These are phyloP conservation scores for Ips nitidus DNA, from an alignment of 1,140 invertebrate species.

Conservation along the genomic window DNA sequence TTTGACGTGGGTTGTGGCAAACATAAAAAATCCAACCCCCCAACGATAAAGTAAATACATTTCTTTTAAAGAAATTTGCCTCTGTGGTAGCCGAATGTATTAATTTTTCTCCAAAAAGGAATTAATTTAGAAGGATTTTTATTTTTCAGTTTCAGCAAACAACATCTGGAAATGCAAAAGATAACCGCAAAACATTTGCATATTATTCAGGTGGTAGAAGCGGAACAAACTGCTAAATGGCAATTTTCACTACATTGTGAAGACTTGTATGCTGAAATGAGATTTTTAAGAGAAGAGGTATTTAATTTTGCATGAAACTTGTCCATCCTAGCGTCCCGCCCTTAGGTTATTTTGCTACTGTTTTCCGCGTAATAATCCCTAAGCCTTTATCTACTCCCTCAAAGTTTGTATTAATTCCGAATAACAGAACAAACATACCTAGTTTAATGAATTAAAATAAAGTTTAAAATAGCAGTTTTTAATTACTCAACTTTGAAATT, in stretches of 20 bases:
- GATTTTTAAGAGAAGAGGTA: conserved; percentile 87
- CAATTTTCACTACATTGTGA: conserved; percentile 93
- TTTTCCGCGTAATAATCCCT: background rate
- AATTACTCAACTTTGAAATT: background rate
- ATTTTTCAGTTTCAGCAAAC: conserved; percentile 81
- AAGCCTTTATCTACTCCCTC: background rate
- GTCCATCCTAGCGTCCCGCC: background rate
- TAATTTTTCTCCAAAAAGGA: too few species aligned
- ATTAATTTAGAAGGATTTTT: background rate
- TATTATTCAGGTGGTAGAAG: conserved; percentile 88
- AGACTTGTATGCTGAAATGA: conserved; percentile 84
- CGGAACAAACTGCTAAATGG: conserved; percentile 90
- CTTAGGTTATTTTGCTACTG: too few species aligned
- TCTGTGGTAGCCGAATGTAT: too few species aligned
- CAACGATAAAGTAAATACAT: too few species aligned
- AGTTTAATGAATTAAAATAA: too few species aligned
- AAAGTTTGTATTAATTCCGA: too few species aligned
- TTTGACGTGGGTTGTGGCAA: too few species aligned
- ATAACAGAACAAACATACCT: too few species aligned
- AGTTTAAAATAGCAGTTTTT: too few species aligned
- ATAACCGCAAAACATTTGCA: conserved; percentile 92
- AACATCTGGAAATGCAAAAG: conserved; percentile 88
- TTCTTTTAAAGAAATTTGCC: too few species aligned
- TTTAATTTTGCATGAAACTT: conserved; percentile 10
- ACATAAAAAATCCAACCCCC: too few species aligned